phyloP scores from a whole-genome alignment of 2,888 invertebrate genomes.

The Zaprionus bogoriensis region DNA sequence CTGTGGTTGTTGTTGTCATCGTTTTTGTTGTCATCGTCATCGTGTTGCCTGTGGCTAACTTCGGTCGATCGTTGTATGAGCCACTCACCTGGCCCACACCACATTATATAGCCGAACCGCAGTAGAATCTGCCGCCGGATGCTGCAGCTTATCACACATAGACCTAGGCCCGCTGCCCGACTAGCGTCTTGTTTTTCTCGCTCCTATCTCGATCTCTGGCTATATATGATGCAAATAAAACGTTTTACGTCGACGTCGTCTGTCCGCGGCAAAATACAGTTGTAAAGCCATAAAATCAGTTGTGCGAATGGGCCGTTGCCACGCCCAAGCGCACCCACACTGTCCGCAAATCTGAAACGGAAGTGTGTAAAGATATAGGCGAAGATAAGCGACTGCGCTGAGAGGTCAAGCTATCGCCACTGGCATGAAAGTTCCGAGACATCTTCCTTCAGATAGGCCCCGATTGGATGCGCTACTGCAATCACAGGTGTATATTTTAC shows the following conservation, averaged over 20 bases:
- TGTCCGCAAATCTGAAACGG: constrained; percentile 68
- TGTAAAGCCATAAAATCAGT: constrained; percentile 63
- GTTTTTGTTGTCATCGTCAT: constrained; percentile 47
- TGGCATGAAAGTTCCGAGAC: neutral
- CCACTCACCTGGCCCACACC: constrained; percentile 26
- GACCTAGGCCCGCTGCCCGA: neutral
- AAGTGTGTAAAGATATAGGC: constrained; percentile 70
- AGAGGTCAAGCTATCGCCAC: constrained; percentile 34
- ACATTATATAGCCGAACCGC: constrained; percentile 61
- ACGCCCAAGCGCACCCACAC: constrained; percentile 19
- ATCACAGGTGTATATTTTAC: neutral
- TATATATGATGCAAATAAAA: constrained; percentile 57
- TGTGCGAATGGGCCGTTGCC: constrained; percentile 27
- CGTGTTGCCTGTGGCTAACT: constrained; percentile 72
- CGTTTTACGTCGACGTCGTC: neutral
- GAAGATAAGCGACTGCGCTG: constrained; percentile 9
- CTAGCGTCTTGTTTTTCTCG: neutral
- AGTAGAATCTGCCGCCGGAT: constrained; percentile 43
- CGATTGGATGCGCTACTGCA: neutral
- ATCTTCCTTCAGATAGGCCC: neutral
- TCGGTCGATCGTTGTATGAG: constrained; percentile 76
- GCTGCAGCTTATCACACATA: constrained; percentile 60
- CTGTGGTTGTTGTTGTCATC: constrained; percentile 19
- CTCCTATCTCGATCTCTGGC: constrained; percentile 38
- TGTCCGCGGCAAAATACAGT: constrained; percentile 25